Evolutionary conservation across 2,888 invertebrate genomes (phyloP).

Genomic region (Eupithecia abbreviata): DNA sequence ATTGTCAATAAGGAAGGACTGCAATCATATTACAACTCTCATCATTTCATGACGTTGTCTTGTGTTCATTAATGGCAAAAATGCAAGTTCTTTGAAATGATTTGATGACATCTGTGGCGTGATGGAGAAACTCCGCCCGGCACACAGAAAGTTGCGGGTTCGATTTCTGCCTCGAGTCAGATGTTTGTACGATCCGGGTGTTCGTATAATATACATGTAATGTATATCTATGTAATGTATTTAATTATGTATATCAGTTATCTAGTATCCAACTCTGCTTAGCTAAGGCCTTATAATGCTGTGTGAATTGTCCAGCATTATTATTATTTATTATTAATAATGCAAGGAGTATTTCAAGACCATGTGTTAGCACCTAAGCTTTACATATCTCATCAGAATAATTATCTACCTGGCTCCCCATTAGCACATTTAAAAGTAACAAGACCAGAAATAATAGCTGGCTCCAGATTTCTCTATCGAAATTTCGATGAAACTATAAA

Average conservation of each 20-base stretch:
- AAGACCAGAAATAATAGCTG: neutral
- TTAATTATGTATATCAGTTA: no score
- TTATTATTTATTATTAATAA: neutral
- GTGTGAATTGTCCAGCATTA: no score
- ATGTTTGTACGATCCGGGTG: no score
- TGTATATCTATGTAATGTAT: no score
- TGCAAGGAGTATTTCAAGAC: neutral
- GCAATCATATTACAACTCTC: neutral
- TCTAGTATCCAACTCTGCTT: no score
- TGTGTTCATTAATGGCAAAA: neutral
- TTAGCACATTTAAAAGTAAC: neutral
- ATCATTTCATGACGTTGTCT: neutral
- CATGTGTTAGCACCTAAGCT: neutral
- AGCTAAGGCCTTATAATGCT: no score
- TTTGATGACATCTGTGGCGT: no score
- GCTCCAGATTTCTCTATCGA: neutral
- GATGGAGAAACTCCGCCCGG: no score
- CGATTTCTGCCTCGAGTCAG: no score
- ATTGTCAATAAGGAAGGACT: neutral
- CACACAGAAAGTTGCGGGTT: no score
- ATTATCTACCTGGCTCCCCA: neutral
- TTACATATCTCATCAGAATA: neutral
- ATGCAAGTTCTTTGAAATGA: neutral
- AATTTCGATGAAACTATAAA: neutral
- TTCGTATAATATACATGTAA: no score